These are phyloP conservation scores for Bubo blakistoni DNA, from an alignment of 2,113 vertebrate genomes.

Conservation along the genomic window DNA sequence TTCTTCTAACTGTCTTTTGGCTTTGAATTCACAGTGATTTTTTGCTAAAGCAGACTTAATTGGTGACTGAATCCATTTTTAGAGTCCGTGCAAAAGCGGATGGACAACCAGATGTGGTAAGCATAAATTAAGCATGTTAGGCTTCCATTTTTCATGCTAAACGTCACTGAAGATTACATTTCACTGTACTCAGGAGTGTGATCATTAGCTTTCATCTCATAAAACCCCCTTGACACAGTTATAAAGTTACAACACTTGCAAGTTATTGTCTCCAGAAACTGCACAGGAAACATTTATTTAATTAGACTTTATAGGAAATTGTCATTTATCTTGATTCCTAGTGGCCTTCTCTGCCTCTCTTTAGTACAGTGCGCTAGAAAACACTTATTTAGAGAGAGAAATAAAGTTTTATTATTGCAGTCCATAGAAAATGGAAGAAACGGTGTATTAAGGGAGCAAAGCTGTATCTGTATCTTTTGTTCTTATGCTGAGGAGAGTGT, in stretches of 20 bases:
- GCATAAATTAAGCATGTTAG: not conserved
- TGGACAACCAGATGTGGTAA: not conserved
- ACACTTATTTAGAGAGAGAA: not conserved
- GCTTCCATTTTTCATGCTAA: not conserved
- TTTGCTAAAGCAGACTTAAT: not conserved
- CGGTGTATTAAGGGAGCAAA: not conserved
- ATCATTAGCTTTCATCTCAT: not conserved
- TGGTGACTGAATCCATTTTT: not conserved
- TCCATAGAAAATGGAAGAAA: not conserved
- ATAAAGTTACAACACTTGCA: not conserved
- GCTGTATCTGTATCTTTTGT: not conserved
- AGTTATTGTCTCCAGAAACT: not conserved
- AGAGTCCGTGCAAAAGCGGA: not conserved
- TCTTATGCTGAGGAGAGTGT: not conserved
- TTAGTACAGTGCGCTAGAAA: not conserved
- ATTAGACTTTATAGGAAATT: not conserved
- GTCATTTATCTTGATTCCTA: not conserved
- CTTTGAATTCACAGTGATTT: not conserved
- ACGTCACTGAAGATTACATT: not conserved
- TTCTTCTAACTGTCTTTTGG: not conserved
- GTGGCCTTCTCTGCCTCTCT: not conserved
- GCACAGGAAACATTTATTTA: not conserved
- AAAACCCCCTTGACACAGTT: not conserved
- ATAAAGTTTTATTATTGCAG: not conserved
- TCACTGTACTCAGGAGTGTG: not conserved